Base-by-base conservation (phyloP, 1,140 invertebrate genomes). In the Achroia grisella region DNA sequence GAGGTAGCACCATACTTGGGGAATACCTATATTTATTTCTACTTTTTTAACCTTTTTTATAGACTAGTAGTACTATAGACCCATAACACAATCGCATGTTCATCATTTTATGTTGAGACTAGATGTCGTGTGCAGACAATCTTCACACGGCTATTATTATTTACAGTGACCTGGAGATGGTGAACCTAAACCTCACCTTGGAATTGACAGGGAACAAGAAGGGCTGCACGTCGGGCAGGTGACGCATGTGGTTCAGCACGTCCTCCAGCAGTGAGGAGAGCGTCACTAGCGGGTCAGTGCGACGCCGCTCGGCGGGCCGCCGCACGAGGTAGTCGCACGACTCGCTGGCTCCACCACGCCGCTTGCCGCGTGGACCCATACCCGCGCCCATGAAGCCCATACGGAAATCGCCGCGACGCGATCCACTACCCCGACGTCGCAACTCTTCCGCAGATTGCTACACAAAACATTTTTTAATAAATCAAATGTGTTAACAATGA, bases 141-240 rank as follows among this genome's bases (percentile, higher is more conserved):
- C n/a, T n/a, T n/a, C n/a, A n/a, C n/a, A n/a, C n/a, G n/a, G n/a
- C n/a, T n/a, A n/a, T n/a, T n/a, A n/a, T n/a, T n/a, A n/a, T n/a
- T n/a, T n/a, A n/a, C 10, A 31, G 31, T 34, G n/a, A 11, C 17
- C 33, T 12, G 4, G 2, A 32, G 15, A 11, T 36, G 17, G 17
- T 23, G 2, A 23, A 23, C 6, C 2, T 3, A 2, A 23, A 23
- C 6, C 13, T 73, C 82, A 93, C 91, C 87, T 98, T 99, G 10
- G 91, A 88, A 88, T 95, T 99, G 28, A 99, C 98, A 5, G 98
- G 97, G 59, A 96, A 94, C 30, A 98, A 86, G 84, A 99, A 99
- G 0, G 94, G 94, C 60, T 95, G 92, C 0, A 97, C 95, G 81
- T 98, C 96, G 0, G 95, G 95, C 69, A 99, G 78, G 60, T 95